Base-by-base conservation (phyloP, 2,797 vertebrate genomes). In the Acanthurus leucopareius region DNA sequence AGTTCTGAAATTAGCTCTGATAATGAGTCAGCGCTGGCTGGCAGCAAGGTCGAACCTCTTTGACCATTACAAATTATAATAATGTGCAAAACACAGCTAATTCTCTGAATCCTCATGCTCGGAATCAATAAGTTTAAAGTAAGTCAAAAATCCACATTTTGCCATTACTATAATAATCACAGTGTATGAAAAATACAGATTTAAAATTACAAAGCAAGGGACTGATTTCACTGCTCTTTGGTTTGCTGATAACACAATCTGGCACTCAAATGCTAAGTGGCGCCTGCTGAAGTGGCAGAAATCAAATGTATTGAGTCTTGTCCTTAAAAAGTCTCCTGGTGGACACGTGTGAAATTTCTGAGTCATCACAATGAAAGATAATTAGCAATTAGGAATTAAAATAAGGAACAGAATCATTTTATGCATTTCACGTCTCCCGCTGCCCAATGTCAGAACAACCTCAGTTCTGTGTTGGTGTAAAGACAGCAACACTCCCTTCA, bases 1-100 rank as follows among this genome's bases (percentile, higher is more conserved):
- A 17, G 54, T 63, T 61, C 47, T 63, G 38, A 84, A 71, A 85
- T 87, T 42, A 77, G 68, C 57, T 68, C 66, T 53, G 74, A 87
- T 82, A 79, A 86, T 86, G 82, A 82, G 62, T 73, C 78, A 54
- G 54, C 9, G 42, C 63, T 58, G 67, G 59, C 75, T 56, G 6
- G 15, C n/a, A 47, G 80, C 69, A 78, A 89, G 78, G 89, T 83
- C 65, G 17, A 79, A 67, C 65, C 67, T 49, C 75, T 69, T 49
- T 35, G 49, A 85, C 51, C 56, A 75, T 64, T 73, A 7, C 11
- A 64, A 73, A 72, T 79, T 35, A 75, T 47, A 73, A 85, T 72
- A 68, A 74, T n/a, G 25, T 60, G 83, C 20, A 75, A 65, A 86
- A 59, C n/a, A 19, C 35, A 9, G 32, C 32, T 59, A 56, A 82